Base-by-base conservation (phyloP, 2,888 invertebrate species). In the Salticus scenicus region DNA sequence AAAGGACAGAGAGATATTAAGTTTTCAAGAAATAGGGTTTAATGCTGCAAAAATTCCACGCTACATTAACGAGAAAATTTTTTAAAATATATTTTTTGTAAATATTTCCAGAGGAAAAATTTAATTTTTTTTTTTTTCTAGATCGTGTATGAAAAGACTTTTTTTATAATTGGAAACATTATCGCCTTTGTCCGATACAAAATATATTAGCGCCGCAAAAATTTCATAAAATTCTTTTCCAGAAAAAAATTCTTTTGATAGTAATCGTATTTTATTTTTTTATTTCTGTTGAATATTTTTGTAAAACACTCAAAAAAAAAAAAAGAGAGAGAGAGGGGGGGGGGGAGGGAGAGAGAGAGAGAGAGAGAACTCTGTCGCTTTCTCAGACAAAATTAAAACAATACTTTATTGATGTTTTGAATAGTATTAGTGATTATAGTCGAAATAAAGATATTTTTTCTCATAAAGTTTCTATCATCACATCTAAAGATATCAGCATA, bases 11-110 rank as follows among this genome's bases (percentile, higher is more conserved):
- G 67, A 37, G 33, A 24, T 37, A 37, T 37, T 67, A 33, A 20
- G 37, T 24, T 67, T 67, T 67, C 33, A 10, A 57, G 57, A 24
- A 57, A 57, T 57, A 57, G 20, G 20, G 24, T 57, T 57, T 57
- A 57, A 57, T 57, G 57, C 24, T 24, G 57, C 20, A 24, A 57
- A 57, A 57, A 57, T 57, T 57, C 57, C 20, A 57, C 24, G 57
- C 20, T 17, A 24, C 24, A 57, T 57, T n/a, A 57, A 57, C 57
- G 24, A 12, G 47, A 7, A 2, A n/a, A 17, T 7, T 47, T 17
- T 17, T 47, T 47, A n/a, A 2, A 17, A 47, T 47, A 17, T 47
- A 17, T 47, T 47, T 47, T 17, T 47, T 47, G 37, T 37, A 8
- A 37, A 37, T 37, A 37, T 37, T 37, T 8, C 17, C 17, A 17